phyloP scores from a whole-genome alignment of 2,888 invertebrate species.

The Alviniconcha strummeri region DNA sequence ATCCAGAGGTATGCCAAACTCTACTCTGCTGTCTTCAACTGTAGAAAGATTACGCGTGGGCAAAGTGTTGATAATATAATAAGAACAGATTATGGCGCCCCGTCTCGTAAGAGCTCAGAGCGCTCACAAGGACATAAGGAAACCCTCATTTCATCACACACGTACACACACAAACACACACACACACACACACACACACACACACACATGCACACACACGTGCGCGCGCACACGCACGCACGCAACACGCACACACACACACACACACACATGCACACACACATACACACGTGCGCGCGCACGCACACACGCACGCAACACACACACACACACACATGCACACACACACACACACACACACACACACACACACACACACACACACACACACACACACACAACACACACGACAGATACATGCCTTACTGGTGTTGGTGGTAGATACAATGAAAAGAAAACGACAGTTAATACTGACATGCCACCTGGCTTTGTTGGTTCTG shows the following conservation, averaged over 20 bases:
- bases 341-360: neutral
- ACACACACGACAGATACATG: neutral
- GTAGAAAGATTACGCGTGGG: no score
- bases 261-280: neutral
- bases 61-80: no score
- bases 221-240: neutral
- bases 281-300: neutral
- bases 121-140: neutral
- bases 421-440: no score
- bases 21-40: no score
- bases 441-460: no score
- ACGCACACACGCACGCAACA: neutral
- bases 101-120: neutral
- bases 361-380: neutral
- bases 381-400: slow-evolving; percentile 1
- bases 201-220: neutral
- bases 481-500: no score
- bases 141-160: neutral
- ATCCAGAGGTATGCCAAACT: no score
- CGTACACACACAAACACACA: neutral
- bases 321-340: neutral
- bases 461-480: no score
- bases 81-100: no score
- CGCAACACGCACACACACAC: neutral
- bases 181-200: neutral